Evolutionary conservation across 2,797 vertebrate species (phyloP), one percentile per base, ranked within the genome.

Genomic region (Taenioides sp.): DNA sequence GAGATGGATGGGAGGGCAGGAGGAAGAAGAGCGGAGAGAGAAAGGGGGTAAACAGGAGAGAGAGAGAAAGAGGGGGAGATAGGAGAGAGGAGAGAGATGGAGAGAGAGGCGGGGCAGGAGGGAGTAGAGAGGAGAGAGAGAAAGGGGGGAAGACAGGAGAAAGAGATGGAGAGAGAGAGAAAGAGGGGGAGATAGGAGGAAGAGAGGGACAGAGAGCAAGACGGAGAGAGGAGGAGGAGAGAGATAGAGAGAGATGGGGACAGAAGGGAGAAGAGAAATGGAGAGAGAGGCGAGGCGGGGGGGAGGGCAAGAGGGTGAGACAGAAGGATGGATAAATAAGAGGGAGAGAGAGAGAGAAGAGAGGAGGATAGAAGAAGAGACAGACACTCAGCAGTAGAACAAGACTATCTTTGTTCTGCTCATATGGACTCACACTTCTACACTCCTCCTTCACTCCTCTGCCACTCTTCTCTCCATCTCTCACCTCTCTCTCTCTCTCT

Each of bases 351-450:
- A 52, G 1, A 20, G 49, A 20, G 23, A 4, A 1, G 10, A 57
- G 2, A 16, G 20, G 20, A 58, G 23, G 7, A 11, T 0, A 27
- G 55, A 58, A 18, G 57, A 34, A 25, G 57, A 55, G 52, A 58
- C 2, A 55, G 52, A 58, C 2, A 5, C 4, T 5, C 14, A 27
- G 23, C 20, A 37, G 18, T 5, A 31, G 28, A 7, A 61, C 11
- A 17, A 20, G 59, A 31, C 16, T 18, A 10, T 22, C 37, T 64
- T 64, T 64, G 62, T 64, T 25, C 62, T 47, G 62, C 43, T 65
- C 63, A 64, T 37, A 47, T 47, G 17, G 40, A 49, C n/a, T 34
- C n/a, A 63, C 61, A 63, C 61, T 62, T 11, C 20, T 22, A 20
- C 34, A 43, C 61, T 62, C 18, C 20, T 40, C 61, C 22, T 9